These are phyloP conservation scores for Sturmia bella DNA, from an alignment of 2,888 invertebrate genomes.

Conservation along the genomic window DNA sequence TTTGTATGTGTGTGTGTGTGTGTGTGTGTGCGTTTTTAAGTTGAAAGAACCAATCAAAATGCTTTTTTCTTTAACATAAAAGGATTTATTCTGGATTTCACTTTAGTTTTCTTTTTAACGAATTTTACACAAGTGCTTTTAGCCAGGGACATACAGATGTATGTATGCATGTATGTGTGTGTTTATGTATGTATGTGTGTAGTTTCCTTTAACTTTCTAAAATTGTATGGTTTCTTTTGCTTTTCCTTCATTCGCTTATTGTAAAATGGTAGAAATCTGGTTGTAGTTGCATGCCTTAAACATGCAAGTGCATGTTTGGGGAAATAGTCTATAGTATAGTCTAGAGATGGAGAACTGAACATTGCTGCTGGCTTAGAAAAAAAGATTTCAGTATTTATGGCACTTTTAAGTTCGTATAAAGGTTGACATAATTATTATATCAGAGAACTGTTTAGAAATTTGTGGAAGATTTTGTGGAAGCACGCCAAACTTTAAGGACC, in stretches of 20 bases:
- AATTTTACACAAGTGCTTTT: constrained; percentile 58
- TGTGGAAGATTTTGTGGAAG: too few species aligned
- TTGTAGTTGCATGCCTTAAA: constrained; percentile 3
- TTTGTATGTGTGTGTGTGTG: background rate
- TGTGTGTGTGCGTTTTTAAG: constrained; percentile 12
- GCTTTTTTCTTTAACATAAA: constrained; percentile 66
- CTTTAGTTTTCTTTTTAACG: constrained; percentile 33
- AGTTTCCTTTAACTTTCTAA: constrained; percentile 13
- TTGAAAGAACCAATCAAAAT: constrained; percentile 69
- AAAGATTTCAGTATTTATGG: too few species aligned
- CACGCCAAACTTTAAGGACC: too few species aligned
- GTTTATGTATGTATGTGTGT: background rate
- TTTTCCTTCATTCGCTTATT: constrained; percentile 21
- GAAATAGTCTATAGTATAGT: too few species aligned
- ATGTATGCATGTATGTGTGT: too few species aligned
- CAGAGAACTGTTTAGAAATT: too few species aligned
- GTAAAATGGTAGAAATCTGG: constrained; percentile 64
- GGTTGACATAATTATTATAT: too few species aligned
- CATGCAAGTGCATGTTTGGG: background rate
- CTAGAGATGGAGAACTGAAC: too few species aligned
- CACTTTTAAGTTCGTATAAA: too few species aligned
- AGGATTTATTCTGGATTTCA: constrained; percentile 52
- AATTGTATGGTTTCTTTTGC: constrained; percentile 46
- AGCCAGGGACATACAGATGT: background rate
- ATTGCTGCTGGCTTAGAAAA: too few species aligned